Evolutionary conservation across 2,888 invertebrate species (phyloP), one percentile per base, ranked within the genome.

Genomic region (Alitta virens): DNA sequence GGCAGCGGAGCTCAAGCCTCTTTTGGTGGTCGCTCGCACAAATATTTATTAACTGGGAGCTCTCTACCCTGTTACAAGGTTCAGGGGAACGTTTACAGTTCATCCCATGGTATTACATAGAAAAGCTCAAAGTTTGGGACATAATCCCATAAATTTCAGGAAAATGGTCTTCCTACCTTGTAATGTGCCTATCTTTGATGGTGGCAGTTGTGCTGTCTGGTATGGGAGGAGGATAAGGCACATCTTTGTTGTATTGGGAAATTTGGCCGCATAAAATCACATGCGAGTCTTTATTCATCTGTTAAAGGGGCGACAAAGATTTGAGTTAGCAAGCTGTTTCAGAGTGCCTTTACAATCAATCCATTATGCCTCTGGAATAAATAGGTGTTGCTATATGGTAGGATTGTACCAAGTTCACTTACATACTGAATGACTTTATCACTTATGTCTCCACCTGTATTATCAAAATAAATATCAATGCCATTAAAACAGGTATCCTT

Each of bases 191-290:
- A 2, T 73, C 68, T 46, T 66, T 60, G 5, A 78, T 59, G 26
- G 74, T 71, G 27, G 69, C 55, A 52, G 70, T 62, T 16, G 74
- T 73, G 18, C 72, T 66, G 25, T 73, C 70, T 9, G 78, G 70
- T 40, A 82, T 68, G 18, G 81, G 81, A 3, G 82, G 81, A 12
- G 82, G 82, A 62, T 82, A 83, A 2, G 79, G 79, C 2, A 79
- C 66, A 71, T 79, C 78, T 61, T 78, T 78, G 70, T 82, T 82
- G 71, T 83, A 83, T 40, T 76, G 72, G 3, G 82, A 74, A 56
- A 82, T 83, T 69, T 82, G 82, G 33, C 82, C 82, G 72, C 82
- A 83, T 52, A 83, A 72, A 23, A 83, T 72, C 2, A 83, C 72
- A 61, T 79, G 77, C 3, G 78, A 75, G 51, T 74, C 63, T 2